Evolutionary conservation across 2,888 invertebrate genomes (phyloP).

Genomic region (Dione vanillae): DNA sequence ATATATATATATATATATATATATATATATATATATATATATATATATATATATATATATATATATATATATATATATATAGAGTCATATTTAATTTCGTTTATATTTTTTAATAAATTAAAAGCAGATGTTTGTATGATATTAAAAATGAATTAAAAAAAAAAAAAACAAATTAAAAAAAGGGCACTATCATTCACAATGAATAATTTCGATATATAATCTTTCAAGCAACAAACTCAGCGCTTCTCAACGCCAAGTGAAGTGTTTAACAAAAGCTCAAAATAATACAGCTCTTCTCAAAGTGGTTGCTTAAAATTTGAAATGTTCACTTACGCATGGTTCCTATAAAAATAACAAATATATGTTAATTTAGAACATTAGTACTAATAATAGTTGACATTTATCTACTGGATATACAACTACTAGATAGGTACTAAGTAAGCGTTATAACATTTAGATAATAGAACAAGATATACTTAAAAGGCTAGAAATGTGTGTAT

Average conservation of each 20-base stretch:
- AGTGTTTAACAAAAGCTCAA: conserved; percentile 60
- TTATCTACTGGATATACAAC: conserved; percentile 35
- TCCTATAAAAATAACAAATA: conserved; percentile 81
- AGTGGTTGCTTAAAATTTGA: conserved; percentile 71
- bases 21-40: no score
- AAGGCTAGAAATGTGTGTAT: conserved; percentile 12
- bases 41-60: no score
- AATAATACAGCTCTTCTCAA: conserved; percentile 70
- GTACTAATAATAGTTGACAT: conserved; percentile 39
- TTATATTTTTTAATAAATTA: no score
- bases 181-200: conserved; percentile 40
- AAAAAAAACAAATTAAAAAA: neutral
- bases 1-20: no score
- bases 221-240: conserved; percentile 65
- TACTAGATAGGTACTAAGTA: conserved; percentile 6
- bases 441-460: conserved; percentile 1
- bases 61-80: no score
- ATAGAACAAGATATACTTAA: conserved; percentile 11
- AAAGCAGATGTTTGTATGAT: conserved; percentile 57
- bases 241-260: conserved; percentile 58
- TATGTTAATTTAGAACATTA: conserved; percentile 47
- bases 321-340: conserved; percentile 82
- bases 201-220: conserved; percentile 49
- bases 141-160: conserved; percentile 31
- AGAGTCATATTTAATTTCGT: no score